Conservation (phyloP, 2,888 invertebrate genomes). For the Callimorpha dominula region DNA sequence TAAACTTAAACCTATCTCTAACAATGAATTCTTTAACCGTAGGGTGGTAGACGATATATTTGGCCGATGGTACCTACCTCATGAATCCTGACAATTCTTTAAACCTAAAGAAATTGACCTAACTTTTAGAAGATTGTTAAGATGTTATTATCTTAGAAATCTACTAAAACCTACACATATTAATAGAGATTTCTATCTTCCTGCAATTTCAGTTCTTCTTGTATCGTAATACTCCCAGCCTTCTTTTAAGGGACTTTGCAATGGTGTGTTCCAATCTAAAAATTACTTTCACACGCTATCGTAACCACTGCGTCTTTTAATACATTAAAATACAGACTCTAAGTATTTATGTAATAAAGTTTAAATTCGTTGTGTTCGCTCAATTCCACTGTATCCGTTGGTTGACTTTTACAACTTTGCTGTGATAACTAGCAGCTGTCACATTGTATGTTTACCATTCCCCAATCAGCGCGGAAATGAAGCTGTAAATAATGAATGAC, state of each 20-base stretch:
- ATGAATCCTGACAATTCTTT: too few relatives aligned
- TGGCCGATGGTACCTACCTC: too few relatives aligned
- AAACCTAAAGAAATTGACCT: too few relatives aligned
- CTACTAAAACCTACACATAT: too few relatives aligned
- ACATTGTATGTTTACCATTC: slow-evolving; percentile 7
- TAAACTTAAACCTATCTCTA: too few relatives aligned
- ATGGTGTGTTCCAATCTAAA: neutral
- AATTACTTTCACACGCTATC: neutral
- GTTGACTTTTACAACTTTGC: slow-evolving; percentile 10
- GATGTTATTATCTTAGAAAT: too few relatives aligned
- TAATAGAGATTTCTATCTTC: too few relatives aligned
- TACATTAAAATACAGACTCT: neutral
- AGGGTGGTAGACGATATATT: too few relatives aligned
- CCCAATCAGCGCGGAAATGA: slow-evolving; percentile 14
- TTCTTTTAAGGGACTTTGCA: neutral
- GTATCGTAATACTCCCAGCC: neutral
- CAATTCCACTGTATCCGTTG: neutral
- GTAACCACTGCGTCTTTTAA: neutral
- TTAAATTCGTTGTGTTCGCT: neutral
- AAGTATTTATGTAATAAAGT: neutral
- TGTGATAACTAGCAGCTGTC: slow-evolving; percentile 20
- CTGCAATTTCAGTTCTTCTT: neutral
- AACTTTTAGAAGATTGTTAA: too few relatives aligned
- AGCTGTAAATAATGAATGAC: slow-evolving; percentile 16
- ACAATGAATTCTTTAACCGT: too few relatives aligned